Conservation (phyloP, 2,888 invertebrate genomes). For the Platynereis dumerilii region DNA sequence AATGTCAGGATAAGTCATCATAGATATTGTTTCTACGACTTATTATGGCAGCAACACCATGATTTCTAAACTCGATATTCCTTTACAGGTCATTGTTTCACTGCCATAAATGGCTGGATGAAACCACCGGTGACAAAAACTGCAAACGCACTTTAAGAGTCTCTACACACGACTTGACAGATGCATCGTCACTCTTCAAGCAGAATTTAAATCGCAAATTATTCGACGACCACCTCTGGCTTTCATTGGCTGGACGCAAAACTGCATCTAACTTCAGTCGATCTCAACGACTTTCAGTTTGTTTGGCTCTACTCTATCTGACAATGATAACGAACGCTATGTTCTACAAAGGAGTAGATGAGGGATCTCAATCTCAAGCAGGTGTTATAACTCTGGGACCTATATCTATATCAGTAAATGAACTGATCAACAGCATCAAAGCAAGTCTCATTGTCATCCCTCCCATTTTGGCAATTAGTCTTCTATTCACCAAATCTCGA, state of each 20-base stretch:
- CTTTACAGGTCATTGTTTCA: conserved; percentile 2
- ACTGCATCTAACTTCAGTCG: conserved; percentile 61
- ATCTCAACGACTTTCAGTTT: conserved; percentile 47
- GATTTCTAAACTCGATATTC: no score
- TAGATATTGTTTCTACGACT: no score
- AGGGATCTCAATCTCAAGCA: background rate
- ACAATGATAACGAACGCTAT: conserved; percentile 42
- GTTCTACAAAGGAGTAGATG: conserved; percentile 2
- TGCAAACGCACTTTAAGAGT: background rate
- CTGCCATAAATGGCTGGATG: conserved; percentile 8
- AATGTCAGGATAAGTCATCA: no score
- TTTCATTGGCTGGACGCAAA: background rate
- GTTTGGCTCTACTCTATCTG: conserved; percentile 43
- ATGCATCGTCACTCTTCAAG: background rate
- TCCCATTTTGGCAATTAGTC: background rate
- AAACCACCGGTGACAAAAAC: background rate
- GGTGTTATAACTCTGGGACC: conserved; percentile 4
- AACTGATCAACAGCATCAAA: background rate
- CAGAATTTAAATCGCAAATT: conserved; percentile 3
- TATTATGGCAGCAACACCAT: no score
- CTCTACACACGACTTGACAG: background rate
- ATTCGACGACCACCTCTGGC: conserved; percentile 5
- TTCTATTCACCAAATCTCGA: background rate
- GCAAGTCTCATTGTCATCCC: background rate
- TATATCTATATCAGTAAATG: background rate